These are phyloP conservation scores for Ancistrus triradiatus DNA, from an alignment of 2,113 vertebrate species.

Conservation along the genomic window DNA sequence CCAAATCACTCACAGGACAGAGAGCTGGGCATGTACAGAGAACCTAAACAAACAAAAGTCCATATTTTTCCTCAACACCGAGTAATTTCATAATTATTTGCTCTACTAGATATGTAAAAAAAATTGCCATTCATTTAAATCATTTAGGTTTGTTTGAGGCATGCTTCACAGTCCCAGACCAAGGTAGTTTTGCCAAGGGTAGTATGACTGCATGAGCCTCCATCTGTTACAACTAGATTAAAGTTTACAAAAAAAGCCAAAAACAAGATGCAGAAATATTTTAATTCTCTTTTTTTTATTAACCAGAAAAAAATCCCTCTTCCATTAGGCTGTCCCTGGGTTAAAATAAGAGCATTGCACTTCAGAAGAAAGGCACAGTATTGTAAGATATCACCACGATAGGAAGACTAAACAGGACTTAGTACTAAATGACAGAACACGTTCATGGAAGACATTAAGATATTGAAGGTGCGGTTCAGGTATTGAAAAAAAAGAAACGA, in stretches of 20 bases:
- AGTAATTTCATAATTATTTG: no score
- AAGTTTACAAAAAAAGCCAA: neutral
- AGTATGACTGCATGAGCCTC: no score
- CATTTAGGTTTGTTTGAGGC: no score
- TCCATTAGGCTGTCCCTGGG: slow-evolving; percentile 32
- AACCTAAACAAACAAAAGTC: no score
- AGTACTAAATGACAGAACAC: neutral
- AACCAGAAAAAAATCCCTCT: slow-evolving; percentile 23
- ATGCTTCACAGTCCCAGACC: no score
- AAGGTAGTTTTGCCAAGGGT: no score
- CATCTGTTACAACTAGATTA: neutral
- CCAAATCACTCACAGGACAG: no score
- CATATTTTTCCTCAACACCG: no score
- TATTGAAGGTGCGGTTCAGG: neutral
- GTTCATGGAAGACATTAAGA: neutral
- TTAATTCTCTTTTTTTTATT: neutral
- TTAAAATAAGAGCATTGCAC: slow-evolving; percentile 39
- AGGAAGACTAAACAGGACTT: slow-evolving; percentile 16
- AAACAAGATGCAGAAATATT: neutral
- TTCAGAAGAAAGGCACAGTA: slow-evolving; percentile 35
- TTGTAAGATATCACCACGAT: neutral
- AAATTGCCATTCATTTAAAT: no score
- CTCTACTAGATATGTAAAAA: no score
- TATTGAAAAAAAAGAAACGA: neutral
- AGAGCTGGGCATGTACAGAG: no score